These are phyloP conservation scores for Eupithecia vulgata DNA, from an alignment of 2,888 invertebrate species.

Conservation along the genomic window DNA sequence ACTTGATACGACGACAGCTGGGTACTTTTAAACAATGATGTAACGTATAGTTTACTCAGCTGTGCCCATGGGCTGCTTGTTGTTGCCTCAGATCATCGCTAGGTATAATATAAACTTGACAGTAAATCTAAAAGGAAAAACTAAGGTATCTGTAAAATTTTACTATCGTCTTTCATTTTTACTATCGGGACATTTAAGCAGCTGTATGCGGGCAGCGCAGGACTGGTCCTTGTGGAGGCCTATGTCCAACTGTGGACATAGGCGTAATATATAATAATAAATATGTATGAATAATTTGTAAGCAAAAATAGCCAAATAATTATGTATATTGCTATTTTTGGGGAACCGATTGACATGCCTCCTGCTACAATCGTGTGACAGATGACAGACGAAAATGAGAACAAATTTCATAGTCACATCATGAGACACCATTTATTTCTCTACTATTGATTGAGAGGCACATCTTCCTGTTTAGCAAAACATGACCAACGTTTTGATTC, in stretches of 20 bases:
- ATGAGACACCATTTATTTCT: too few relatives aligned
- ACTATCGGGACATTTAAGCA: not conserved
- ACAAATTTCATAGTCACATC: too few relatives aligned
- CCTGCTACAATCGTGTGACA: too few relatives aligned
- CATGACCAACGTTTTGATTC: not conserved
- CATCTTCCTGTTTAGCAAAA: not conserved
- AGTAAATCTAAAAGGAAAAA: not conserved
- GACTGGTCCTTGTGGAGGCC: not conserved
- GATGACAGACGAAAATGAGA: too few relatives aligned
- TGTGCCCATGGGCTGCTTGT: conserved; percentile 40
- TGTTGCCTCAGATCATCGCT: not conserved
- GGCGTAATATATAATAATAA: too few relatives aligned
- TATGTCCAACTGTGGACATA: not conserved
- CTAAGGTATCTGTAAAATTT: not conserved
- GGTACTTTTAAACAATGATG: conserved; percentile 43
- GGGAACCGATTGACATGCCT: too few relatives aligned
- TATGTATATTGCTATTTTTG: too few relatives aligned
- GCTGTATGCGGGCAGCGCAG: not conserved
- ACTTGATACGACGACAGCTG: not conserved
- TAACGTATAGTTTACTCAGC: conserved; percentile 56
- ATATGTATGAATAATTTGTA: too few relatives aligned
- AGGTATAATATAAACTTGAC: not conserved
- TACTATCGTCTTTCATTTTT: too few relatives aligned
- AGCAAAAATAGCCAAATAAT: too few relatives aligned
- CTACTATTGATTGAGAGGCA: too few relatives aligned